Percentiles rank a stretch among this genome's conserved stretches.
phyloP scores from a whole-genome alignment of 2,888 invertebrate genomes.

The Periphyllus acericola region DNA sequence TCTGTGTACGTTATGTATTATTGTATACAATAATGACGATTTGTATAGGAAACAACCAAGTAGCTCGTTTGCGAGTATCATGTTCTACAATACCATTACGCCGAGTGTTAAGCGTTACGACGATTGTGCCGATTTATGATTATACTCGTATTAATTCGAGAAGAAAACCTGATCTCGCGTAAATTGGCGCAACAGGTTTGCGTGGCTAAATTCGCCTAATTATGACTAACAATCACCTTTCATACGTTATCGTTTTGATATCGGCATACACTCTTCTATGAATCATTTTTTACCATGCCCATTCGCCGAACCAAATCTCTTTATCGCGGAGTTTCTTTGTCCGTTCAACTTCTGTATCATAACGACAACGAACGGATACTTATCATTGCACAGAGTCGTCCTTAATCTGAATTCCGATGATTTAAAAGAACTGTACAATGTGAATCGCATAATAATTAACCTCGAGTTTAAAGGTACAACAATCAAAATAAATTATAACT shows the following conservation, averaged over 20 bases:
- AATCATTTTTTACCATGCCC: not conserved
- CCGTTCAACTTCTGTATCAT: constrained; percentile 2
- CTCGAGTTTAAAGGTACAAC: not conserved
- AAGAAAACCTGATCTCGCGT: constrained; percentile 4
- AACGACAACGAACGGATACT: constrained; percentile 5
- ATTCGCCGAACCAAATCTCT: constrained; percentile 7
- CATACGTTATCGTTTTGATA: not conserved
- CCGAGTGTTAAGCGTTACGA: not conserved
- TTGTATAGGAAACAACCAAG: not conserved
- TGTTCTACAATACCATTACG: not conserved
- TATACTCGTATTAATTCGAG: not conserved
- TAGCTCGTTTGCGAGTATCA: not conserved
- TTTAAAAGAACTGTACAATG: not conserved
- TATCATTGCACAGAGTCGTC: not conserved
- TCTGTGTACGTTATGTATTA: not conserved
- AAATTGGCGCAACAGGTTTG: constrained; percentile 42
- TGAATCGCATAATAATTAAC: not conserved
- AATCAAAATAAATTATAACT: not conserved
- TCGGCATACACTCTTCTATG: not conserved
- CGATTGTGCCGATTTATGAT: constrained; percentile 8
- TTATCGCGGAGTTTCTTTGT: constrained; percentile 21
- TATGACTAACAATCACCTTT: constrained; percentile 27
- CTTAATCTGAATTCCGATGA: constrained; percentile 14
- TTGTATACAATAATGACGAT: not conserved
- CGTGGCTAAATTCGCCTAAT: not conserved